A percentile compares a stretch with the other conserved stretches of the same genome.
phyloP scores from a whole-genome alignment of 2,888 invertebrate genomes.

The Rotaria sp. region DNA sequence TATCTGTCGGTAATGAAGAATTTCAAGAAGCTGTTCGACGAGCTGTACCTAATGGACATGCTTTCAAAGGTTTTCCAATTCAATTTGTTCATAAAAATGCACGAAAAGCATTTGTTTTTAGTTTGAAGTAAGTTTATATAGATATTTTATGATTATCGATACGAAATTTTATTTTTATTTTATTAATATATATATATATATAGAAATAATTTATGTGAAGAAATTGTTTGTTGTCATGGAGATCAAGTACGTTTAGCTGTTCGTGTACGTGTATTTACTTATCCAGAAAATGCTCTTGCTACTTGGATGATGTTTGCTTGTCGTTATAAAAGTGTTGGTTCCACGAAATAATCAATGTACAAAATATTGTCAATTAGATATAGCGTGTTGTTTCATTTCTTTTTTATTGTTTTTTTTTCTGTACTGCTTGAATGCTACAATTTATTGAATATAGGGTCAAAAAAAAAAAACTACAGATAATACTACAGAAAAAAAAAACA shows the following conservation, averaged over 20 bases:
- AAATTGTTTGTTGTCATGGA: slow-evolving; percentile 53
- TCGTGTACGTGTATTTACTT: slow-evolving; percentile 51
- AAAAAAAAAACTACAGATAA: background rate
- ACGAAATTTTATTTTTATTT: no score
- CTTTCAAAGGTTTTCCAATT: slow-evolving; percentile 54
- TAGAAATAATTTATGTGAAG: slow-evolving; percentile 46
- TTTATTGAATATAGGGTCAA: slow-evolving; percentile 2
- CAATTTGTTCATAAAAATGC: slow-evolving; percentile 55
- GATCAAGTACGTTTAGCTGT: slow-evolving; percentile 53
- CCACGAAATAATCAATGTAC: background rate
- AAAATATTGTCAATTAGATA: background rate
- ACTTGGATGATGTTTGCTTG: slow-evolving; percentile 56
- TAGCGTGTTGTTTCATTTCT: background rate
- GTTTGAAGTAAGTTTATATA: slow-evolving; percentile 47
- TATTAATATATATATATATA: background rate
- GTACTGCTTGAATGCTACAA: background rate
- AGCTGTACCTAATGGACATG: slow-evolving; percentile 55
- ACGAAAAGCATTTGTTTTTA: slow-evolving; percentile 49
- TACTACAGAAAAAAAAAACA: background rate
- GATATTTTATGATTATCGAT: no score
- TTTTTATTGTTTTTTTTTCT: background rate
- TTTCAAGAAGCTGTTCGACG: slow-evolving; percentile 54
- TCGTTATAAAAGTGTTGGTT: slow-evolving; percentile 49
- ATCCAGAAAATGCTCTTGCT: slow-evolving; percentile 53
- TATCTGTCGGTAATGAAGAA: slow-evolving; percentile 54